These are phyloP conservation scores for Onychorhynchus coronatus DNA, from an alignment of 2,113 vertebrate species.

Conservation along the genomic window DNA sequence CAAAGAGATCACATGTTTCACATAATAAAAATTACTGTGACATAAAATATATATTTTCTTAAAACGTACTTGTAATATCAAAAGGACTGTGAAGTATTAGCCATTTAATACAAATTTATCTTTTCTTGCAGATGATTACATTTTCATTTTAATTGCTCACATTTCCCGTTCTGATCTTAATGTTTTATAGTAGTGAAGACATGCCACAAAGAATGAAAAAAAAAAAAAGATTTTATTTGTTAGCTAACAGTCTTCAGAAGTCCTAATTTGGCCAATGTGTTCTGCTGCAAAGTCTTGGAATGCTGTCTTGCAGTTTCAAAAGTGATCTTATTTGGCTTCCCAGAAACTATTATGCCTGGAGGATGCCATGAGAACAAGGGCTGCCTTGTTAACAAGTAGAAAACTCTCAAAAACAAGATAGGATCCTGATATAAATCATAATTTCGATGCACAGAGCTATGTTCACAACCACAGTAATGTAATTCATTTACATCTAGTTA, in stretches of 20 bases:
- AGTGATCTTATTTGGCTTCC: constrained; percentile 90
- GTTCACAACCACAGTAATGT: constrained; percentile 86
- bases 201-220: constrained; percentile 38
- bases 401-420: constrained; percentile 84
- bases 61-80: constrained; percentile 73
- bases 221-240: constrained; percentile 60
- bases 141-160: constrained; percentile 74
- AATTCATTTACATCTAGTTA: constrained; percentile 88
- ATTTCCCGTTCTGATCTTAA: constrained; percentile 71
- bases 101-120: constrained; percentile 71
- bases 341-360: constrained; percentile 86
- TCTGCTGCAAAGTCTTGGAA: constrained; percentile 81
- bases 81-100: constrained; percentile 70
- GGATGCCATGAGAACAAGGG: constrained; percentile 89
- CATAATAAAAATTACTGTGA: constrained; percentile 62
- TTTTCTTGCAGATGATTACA: constrained; percentile 69
- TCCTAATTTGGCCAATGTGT: constrained; percentile 72
- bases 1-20: constrained; percentile 58
- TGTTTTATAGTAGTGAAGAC: constrained; percentile 64
- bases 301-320: constrained; percentile 85
- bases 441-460: constrained; percentile 86
- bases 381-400: constrained; percentile 87
- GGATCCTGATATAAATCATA: constrained; percentile 97
- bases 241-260: constrained; percentile 70
- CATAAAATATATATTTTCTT: constrained; percentile 67